A percentile compares a stretch with the other conserved stretches of the same genome.
These are phyloP conservation scores for Psilopsiagon aymara DNA, from an alignment of 2,113 vertebrate species.

Conservation along the genomic window DNA sequence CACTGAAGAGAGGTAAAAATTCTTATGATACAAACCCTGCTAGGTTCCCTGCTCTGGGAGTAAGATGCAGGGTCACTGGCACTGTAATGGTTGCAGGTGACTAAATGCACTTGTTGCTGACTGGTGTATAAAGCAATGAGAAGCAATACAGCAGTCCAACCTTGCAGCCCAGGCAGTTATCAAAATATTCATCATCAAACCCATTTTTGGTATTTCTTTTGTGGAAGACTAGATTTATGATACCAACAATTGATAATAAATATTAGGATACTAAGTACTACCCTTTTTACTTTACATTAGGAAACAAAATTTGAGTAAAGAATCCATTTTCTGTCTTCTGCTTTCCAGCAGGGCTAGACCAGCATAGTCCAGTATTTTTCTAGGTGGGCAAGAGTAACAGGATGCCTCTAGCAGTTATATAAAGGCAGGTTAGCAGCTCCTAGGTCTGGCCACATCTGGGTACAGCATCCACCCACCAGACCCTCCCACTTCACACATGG, in stretches of 20 bases:
- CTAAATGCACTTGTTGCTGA: too few relatives aligned
- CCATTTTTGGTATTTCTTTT: background rate
- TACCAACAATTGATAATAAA: background rate
- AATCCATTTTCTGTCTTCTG: background rate
- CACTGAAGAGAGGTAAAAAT: background rate
- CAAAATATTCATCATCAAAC: background rate
- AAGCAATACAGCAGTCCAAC: background rate
- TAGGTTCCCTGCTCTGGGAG: background rate
- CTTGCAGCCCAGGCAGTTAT: background rate
- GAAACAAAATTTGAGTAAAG: background rate
- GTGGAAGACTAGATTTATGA: background rate
- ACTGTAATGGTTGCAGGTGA: background rate
- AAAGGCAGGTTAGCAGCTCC: background rate
- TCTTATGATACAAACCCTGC: background rate
- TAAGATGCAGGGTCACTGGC: background rate
- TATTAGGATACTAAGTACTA: background rate
- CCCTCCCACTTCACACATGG: fast-evolving
- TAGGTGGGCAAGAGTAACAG: background rate
- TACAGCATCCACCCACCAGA: background rate
- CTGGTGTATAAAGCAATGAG: background rate
- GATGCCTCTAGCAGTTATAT: background rate
- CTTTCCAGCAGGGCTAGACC: background rate
- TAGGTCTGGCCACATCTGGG: too few relatives aligned
- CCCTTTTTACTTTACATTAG: background rate
- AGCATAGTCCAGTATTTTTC: background rate